A percentile compares a stretch with the other conserved stretches of the same genome.
Evolutionary conservation across 2,113 vertebrate genomes (phyloP).

Genomic region (Oryctolagus cuniculus): mOryCun1.1 NC_091447.1:48589501-48590000

Average conservation of each 20-base stretch:
- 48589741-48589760: not conserved
- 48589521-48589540: too few relatives aligned
- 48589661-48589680: too few relatives aligned
- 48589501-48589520: too few relatives aligned
- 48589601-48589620: too few relatives aligned
- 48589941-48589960: not conserved
- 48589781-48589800: not conserved
- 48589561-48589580: too few relatives aligned
- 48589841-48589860: slow-evolving; percentile 11
- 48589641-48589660: too few relatives aligned
- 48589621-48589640: too few relatives aligned
- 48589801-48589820: not conserved
- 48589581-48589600: too few relatives aligned
- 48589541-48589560: too few relatives aligned
- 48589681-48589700: too few relatives aligned
- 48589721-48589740: not conserved
- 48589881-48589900: slow-evolving; percentile 45
- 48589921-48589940: not conserved
- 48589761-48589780: not conserved
- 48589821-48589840: slow-evolving; percentile 4
- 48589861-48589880: slow-evolving; percentile 9
- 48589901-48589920: slow-evolving; percentile 4
- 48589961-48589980: slow-evolving; percentile 50
- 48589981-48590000: slow-evolving; percentile 65
- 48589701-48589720: not conserved